phyloP scores from a whole-genome alignment of 2,888 invertebrate genomes.

The Lottia scabra region DNA sequence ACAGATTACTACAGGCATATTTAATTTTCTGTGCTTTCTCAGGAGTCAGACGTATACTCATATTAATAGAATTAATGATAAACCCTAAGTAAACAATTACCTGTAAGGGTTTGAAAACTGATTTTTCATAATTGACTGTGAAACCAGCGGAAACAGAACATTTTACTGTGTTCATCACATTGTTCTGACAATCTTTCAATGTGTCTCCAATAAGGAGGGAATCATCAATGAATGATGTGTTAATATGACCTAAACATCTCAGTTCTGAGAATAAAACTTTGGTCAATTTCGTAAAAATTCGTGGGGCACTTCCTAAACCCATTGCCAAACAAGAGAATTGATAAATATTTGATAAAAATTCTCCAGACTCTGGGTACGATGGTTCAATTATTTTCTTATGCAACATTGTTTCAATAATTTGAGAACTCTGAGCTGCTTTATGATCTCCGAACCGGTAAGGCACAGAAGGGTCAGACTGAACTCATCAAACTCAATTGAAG shows the following conservation, averaged over 20 bases:
- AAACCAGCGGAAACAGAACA: background rate
- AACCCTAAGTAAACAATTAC: background rate
- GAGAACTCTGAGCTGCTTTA: slow-evolving; percentile 1
- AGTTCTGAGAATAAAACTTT: slow-evolving; percentile 3
- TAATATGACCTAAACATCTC: background rate
- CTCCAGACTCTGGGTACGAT: background rate
- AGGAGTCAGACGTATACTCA: background rate
- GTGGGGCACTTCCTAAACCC: background rate
- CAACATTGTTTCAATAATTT: background rate
- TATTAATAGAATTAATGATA: background rate
- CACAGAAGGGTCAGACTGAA: background rate
- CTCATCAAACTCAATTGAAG: background rate
- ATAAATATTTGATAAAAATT: slow-evolving; percentile 26
- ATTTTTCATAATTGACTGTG: slow-evolving; percentile 10
- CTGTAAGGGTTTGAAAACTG: background rate
- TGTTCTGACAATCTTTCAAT: slow-evolving; percentile 6
- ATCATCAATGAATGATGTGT: slow-evolving; percentile 15
- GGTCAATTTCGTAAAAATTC: background rate
- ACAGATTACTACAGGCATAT: background rate
- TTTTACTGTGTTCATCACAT: slow-evolving; percentile 9
- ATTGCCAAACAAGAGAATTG: slow-evolving; percentile 15
- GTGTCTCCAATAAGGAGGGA: background rate
- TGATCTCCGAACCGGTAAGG: background rate
- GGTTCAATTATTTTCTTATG: background rate
- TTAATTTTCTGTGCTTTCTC: background rate